Evolutionary conservation across 2,888 invertebrate species (phyloP), one percentile per base, ranked within the genome.

Genomic region (Coleophora flavipennella): DNA sequence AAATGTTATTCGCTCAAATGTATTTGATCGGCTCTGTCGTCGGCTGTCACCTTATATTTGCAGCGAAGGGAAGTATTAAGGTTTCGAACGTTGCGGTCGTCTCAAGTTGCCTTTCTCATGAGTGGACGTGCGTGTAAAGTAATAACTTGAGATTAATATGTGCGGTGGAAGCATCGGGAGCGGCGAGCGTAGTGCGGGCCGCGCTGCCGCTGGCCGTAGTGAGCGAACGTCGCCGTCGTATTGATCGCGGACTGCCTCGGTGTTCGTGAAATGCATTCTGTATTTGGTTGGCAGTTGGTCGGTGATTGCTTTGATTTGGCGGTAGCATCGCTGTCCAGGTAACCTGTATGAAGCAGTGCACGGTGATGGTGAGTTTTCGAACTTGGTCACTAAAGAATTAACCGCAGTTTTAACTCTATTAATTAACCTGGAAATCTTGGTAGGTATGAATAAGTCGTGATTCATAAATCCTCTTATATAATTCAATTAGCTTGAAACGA

Each of bases 21-120:
- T 63, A 68, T 61, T 63, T 58, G 69, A 71, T 71, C 65, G 66
- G 62, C 63, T 64, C 66, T 58, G 64, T 62, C 64, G 65, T 64
- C 61, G 66, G 60, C 69, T 81, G 84, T 81, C 80, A 84, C 79
- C 69, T 71, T 75, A 84, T 83, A 83, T 84, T 75, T 76, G 75
- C 74, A 80, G 66, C 73, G 78, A 80, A 83, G 81, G 83, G 83
- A 81, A 81, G 83, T 83, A 83, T 76, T 84, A 81, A 81, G 84
- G 84, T 83, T 83, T 84, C 83, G 79, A 75, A 67, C 78, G 69
- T 67, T 84, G 83, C 77, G 84, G 84, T 84, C 83, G 80, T 81
- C 78, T 84, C 84, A 71, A 59, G 79, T 84, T 83, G 76, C 84
- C 80, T 84, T 84, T 84, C 84, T 83, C 84, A 83, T 83, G 84